Conservation (phyloP, 1,140 invertebrate species). For the Drosophila kohkoa region DNA sequence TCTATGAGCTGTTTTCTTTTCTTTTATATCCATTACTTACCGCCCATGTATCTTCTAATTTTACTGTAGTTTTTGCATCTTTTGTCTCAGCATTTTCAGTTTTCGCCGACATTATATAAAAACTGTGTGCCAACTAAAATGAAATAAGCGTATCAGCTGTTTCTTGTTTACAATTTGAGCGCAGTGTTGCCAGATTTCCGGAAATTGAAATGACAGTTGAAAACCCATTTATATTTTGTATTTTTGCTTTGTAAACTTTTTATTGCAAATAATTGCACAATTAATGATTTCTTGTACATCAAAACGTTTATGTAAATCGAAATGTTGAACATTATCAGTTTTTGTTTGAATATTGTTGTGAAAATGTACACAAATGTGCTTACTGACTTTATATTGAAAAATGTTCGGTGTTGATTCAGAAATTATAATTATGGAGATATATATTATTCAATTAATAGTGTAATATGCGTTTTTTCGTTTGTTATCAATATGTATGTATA, state of each 20-base stretch:
- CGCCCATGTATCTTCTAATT: slow-evolving; percentile 69
- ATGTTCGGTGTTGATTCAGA: slow-evolving; percentile 13
- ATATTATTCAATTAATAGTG: slow-evolving; percentile 33
- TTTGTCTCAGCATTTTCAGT: slow-evolving; percentile 48
- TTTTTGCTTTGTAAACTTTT: slow-evolving; percentile 28
- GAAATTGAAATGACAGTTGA: not conserved
- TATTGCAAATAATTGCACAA: slow-evolving; percentile 54
- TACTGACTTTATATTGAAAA: slow-evolving; percentile 2
- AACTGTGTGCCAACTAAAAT: slow-evolving; percentile 27
- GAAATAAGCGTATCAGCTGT: slow-evolving; percentile 49
- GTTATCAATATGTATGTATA: slow-evolving; percentile 25
- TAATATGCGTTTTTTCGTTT: slow-evolving; percentile 32
- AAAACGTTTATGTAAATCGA: slow-evolving; percentile 46
- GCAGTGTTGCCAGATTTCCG: slow-evolving; percentile 5
- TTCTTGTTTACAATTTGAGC: slow-evolving; percentile 41
- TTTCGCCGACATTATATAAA: slow-evolving; percentile 57
- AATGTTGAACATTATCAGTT: slow-evolving; percentile 39
- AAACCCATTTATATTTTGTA: not conserved
- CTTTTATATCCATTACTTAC: slow-evolving; percentile 47
- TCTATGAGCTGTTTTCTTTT: not conserved
- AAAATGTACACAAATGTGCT: slow-evolving; percentile 33
- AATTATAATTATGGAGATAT: slow-evolving; percentile 31
- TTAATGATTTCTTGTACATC: slow-evolving; percentile 40
- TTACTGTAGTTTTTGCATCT: slow-evolving; percentile 26
- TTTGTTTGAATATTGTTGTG: slow-evolving; percentile 16